Evolutionary conservation across 2,113 vertebrate species (phyloP).

Genomic region (Rallus limicola): DNA sequence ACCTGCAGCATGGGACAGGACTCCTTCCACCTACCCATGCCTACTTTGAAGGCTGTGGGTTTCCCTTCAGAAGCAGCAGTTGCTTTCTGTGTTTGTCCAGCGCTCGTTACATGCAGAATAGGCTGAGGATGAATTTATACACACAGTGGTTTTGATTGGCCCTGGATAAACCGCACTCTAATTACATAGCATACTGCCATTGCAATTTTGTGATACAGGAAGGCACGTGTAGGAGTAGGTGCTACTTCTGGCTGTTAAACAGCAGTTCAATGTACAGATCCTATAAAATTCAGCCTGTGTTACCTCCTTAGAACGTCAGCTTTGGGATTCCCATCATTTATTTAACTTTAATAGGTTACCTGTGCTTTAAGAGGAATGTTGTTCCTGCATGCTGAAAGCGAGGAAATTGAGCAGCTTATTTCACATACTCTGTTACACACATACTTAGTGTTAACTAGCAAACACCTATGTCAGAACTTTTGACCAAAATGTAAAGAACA

Average conservation of each 20-base stretch:
- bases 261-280: not conserved
- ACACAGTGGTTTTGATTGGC: not conserved
- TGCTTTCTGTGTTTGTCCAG: not conserved
- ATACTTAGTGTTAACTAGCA: not conserved
- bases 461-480: not conserved
- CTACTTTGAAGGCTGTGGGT: not conserved
- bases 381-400: not conserved
- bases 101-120: accelerated
- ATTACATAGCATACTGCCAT: accelerated
- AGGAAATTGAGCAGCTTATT: not conserved
- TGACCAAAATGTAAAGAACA: not conserved
- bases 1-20: accelerated
- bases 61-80: not conserved
- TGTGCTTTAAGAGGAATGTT: not conserved
- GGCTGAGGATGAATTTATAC: not conserved
- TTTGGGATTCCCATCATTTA: not conserved
- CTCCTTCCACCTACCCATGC: not conserved
- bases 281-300: not conserved
- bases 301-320: not conserved
- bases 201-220: not conserved
- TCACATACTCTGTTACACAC: not conserved
- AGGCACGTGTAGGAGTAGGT: not conserved
- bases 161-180: not conserved
- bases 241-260: not conserved
- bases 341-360: not conserved